Percentiles rank a stretch among this genome's conserved stretches.
These are phyloP conservation scores for Prinia subflava DNA, from an alignment of 2,113 vertebrate species.

Conservation along the genomic window DNA sequence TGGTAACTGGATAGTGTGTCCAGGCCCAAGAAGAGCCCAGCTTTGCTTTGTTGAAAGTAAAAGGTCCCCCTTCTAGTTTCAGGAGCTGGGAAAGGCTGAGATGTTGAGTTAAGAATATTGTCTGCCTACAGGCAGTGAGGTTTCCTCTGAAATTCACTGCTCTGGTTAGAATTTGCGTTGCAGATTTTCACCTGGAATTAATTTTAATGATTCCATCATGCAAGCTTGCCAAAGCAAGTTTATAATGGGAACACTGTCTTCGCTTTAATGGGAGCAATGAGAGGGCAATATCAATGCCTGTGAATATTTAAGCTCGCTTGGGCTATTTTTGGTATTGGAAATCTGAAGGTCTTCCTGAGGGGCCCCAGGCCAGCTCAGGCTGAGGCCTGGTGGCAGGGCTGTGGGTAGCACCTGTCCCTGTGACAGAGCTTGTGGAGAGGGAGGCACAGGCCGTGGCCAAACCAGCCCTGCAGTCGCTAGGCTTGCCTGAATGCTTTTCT, in stretches of 20 bases:
- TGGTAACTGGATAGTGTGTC: background rate
- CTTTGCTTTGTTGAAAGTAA: background rate
- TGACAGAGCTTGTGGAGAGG: background rate
- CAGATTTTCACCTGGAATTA: slow-evolving; percentile 18
- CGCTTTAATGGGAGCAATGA: background rate
- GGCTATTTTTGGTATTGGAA: background rate
- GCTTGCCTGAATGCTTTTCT: background rate
- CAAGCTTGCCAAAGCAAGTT: background rate
- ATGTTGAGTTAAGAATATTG: background rate
- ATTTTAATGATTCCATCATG: background rate
- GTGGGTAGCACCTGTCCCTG: background rate
- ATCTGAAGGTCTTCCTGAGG: background rate
- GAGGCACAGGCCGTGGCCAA: rapidly evolving
- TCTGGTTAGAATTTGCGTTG: background rate
- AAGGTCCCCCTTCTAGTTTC: background rate
- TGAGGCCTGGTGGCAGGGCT: background rate
- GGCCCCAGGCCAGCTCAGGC: background rate
- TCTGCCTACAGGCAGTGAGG: background rate
- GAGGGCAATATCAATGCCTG: background rate
- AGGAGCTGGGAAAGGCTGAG: background rate
- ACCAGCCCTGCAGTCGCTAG: background rate
- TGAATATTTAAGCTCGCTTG: background rate
- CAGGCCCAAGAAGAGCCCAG: background rate
- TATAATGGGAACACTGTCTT: background rate
- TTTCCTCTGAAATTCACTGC: background rate